Base-by-base conservation (phyloP, 1,140 invertebrate genomes). In the Drosophila jambulina region DNA sequence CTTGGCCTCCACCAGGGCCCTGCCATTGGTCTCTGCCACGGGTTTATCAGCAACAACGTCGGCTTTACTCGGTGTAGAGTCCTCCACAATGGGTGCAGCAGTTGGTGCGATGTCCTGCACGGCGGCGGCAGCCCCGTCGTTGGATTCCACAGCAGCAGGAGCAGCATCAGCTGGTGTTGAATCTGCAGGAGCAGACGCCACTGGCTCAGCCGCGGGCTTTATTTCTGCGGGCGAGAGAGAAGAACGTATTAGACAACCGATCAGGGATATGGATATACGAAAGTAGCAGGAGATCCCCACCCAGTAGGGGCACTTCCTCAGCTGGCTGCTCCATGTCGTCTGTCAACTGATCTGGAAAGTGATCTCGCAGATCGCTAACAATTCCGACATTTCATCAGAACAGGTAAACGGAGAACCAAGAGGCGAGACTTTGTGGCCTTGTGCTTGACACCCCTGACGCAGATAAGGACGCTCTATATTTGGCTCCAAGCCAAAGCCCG, bases 281-380 rank as follows among this genome's bases (percentile, higher is more conserved):
- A 6, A 4, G 19, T 13, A 8, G 6, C 2, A 6, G 25, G 10
- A 46, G 13, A 49, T 25, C 29, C 46, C 62, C 70, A 88, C 83
- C 83, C 45, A 87, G 46, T 4, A 87, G 80, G 36, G 83, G 84
- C 13, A 83, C 84, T 23, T 63, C 61, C 68, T 87, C 80, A 34
- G 59, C 58, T 19, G 67, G 45, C 27, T 27, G 43, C 56, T 74
- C 51, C 82, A 86, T 87, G 46, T 42, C 46, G 40, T 64, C 43
- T 75, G 60, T 12, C 36, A 58, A 13, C 19, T 29, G 34, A 40
- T 45, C 43, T 51, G 27, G 13, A 40, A 56, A 56, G 15, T 25
- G 34, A 56, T 25, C 53, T 25, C 34, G 15, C 34, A 43, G 58
- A 49, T 63, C n/a, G 15, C 17, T 12, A 19, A 13, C n/a, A 6